Base-by-base conservation (phyloP, 2,113 vertebrate species). In the Calidris pygmaea region DNA sequence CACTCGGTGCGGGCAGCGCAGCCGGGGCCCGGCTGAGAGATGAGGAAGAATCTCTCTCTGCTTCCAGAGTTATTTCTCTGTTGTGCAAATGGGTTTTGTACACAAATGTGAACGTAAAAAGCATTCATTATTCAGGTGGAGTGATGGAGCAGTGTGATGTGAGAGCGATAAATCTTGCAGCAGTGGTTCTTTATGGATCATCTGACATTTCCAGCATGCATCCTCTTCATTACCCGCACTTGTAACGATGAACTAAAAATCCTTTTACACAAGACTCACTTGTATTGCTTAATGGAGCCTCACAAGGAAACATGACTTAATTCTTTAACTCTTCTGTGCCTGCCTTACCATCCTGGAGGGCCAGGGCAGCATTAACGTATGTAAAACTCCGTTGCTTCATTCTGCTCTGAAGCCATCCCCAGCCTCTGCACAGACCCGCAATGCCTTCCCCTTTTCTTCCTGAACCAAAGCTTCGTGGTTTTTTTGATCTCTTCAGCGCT, bases 241-340 rank as follows among this genome's bases (percentile, higher is more conserved):
- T 95, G 97, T 96, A 97, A 93, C 30, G 41, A 96, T 94, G 97
- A 96, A 96, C 97, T 97, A 88, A 94, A 97, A 97, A 96, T 89
- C 96, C 87, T 97, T 88, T 95, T 97, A 97, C 96, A 97, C 29
- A 32, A 74, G 78, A 68, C 86, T 90, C 13, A 10, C 96, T 96
- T 97, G 94, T 97, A 68, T 86, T 97, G 93, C 97, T 91, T 98
- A 97, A 97, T 97, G 97, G 97, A 93, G 96, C 97, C 68, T 63
- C 47, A 59, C 78, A 34, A 84, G 87, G 84, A 85, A 96, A 58
- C 80, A 55, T 47, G 84, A 83, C 85, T 88, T 94, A 85, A 90
- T 87, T 95, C 77, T 66, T 97, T 96, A 97, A 97, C 95, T 92
- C 95, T 84, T 93, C 66, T 50, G 4, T 48, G 79, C 23, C 89